Evolutionary conservation across 2,888 invertebrate species (phyloP), one percentile per base, ranked within the genome.

Genomic region (Cheiracanthium punctorium): DNA sequence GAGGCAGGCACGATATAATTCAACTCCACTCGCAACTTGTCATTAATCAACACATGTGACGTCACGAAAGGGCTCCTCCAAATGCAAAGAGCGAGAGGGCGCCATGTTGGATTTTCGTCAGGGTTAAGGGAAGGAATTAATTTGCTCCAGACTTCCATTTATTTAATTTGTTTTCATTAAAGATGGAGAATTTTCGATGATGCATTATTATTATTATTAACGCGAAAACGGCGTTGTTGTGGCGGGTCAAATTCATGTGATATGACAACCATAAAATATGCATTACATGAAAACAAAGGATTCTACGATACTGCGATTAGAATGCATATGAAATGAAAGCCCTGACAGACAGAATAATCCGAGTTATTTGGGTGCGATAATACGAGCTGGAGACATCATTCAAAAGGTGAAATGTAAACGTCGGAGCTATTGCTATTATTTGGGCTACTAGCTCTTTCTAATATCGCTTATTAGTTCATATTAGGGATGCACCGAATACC

Each of bases 21-120:
- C 64, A 64, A 64, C 64, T 64, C 29, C 64, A 64, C 64, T 64
- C 64, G 29, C 48, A 14, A 48, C 73, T 30, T n/a, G 52, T 32
- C 20, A 30, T 73, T n/a, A 24, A 52, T 52, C 73, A 73, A 48
- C 24, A 64, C 64, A 8, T 64, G 64, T 29, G 29, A 64, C 64
- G 64, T 29, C 64, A 64, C 17, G 12, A 12, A 8, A 2, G n/a
- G 48, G 48, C 8, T 48, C n/a, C n/a, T n/a, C n/a, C 14, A 48
- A 48, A 48, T 48, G 48, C 48, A 48, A 48, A 48, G 48, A 48
- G 48, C 48, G 17, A 17, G 17, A 48, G 48, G 48, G 17, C 48
- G 48, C 48, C 48, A 48, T 48, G 48, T 48, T 48, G 48, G 48
- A 10, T 48, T n/a, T n/a, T 48, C 48, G 48, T 48, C 48, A 2